These are phyloP conservation scores for Cyclargus thomasi DNA, from an alignment of 1,140 invertebrate genomes.

Conservation along the genomic window DNA sequence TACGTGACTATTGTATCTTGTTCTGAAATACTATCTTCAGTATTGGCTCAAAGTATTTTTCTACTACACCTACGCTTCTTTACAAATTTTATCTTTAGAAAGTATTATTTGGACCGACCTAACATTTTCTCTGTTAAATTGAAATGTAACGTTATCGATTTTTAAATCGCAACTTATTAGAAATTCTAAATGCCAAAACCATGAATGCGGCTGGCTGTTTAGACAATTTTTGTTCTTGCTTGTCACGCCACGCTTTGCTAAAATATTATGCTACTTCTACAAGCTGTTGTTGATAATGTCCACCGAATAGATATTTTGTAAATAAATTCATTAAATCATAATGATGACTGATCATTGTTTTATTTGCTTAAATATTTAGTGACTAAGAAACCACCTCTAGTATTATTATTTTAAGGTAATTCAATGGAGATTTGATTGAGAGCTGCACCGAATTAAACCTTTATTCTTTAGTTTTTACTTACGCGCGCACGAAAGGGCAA, in stretches of 20 bases:
- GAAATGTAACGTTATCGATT: neutral
- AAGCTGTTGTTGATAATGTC: constrained; percentile 57
- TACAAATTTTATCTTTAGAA: constrained; percentile 26
- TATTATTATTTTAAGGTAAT: too few relatives aligned
- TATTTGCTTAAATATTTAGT: constrained; percentile 32
- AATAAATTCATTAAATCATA: constrained; percentile 68
- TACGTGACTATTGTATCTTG: constrained; percentile 26
- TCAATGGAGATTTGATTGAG: too few relatives aligned
- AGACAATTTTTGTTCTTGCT: constrained; percentile 28
- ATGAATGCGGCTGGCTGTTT: constrained; percentile 30
- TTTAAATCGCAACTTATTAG: neutral
- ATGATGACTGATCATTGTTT: constrained; percentile 61
- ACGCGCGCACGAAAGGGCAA: too few relatives aligned
- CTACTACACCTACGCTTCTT: constrained; percentile 30
- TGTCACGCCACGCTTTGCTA: constrained; percentile 35
- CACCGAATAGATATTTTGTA: constrained; percentile 64
- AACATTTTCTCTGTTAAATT: neutral
- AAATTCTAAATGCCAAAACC: neutral
- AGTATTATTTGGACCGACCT: too few relatives aligned
- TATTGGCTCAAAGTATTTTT: constrained; percentile 68
- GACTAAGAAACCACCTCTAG: too few relatives aligned
- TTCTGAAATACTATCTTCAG: constrained; percentile 40
- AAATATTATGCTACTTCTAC: constrained; percentile 30
- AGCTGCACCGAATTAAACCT: too few relatives aligned
- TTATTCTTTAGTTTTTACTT: too few relatives aligned